Percentiles rank a stretch among this genome's conserved stretches.
Evolutionary conservation across 2,113 vertebrate genomes (phyloP).

Genomic region (Poecilia latipinna): DNA sequence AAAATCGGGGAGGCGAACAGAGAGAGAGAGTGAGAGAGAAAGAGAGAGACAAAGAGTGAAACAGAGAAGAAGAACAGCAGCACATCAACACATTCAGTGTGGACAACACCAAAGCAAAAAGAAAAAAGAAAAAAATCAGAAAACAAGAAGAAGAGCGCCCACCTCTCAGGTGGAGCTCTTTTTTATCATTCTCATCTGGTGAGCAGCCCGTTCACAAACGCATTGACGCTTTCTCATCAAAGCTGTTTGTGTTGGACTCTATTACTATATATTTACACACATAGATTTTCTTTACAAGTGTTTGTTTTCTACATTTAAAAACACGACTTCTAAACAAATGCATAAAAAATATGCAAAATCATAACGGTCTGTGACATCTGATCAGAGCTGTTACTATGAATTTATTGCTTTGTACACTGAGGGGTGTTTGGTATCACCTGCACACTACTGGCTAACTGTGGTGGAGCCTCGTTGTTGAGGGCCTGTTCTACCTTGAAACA

Average conservation of each 20-base stretch:
- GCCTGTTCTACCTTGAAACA: slow-evolving; percentile 29
- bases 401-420: slow-evolving; percentile 99
- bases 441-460: slow-evolving; percentile 14
- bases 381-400: slow-evolving; percentile 83
- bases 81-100: slow-evolving; percentile 60
- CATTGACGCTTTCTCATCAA: slow-evolving; percentile 52
- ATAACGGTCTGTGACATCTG: slow-evolving; percentile 76
- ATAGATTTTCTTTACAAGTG: slow-evolving; percentile 79
- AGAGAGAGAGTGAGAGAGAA: background rate
- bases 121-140: slow-evolving; percentile 62
- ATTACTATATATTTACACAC: slow-evolving; percentile 77
- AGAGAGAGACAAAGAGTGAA: background rate
- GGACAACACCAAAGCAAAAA: slow-evolving; percentile 74
- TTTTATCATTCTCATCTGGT: slow-evolving; percentile 84
- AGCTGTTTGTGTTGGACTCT: slow-evolving; percentile 76
- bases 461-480: slow-evolving; percentile 34
- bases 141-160: slow-evolving; percentile 61
- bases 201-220: slow-evolving; percentile 78
- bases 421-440: slow-evolving; percentile 75
- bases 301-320: slow-evolving; percentile 79
- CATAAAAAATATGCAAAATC: slow-evolving; percentile 77
- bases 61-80: slow-evolving; percentile 17
- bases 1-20: too few species aligned
- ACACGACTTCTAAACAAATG: slow-evolving; percentile 75
- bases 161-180: slow-evolving; percentile 57